These are phyloP conservation scores for Gryllus longicercus DNA, from an alignment of 2,888 invertebrate species.

Conservation along the genomic window DNA sequence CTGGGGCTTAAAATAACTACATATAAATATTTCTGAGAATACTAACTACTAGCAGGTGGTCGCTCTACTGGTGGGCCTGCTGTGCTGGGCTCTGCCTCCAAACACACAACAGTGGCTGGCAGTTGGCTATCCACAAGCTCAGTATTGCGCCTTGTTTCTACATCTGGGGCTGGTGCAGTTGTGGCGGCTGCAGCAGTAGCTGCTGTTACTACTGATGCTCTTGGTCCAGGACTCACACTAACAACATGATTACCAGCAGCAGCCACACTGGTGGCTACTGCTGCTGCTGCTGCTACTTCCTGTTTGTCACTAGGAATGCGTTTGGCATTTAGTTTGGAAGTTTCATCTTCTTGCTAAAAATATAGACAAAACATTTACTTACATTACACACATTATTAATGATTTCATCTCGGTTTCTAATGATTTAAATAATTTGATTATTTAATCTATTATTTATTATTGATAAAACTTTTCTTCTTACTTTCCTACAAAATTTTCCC, in stretches of 20 bases:
- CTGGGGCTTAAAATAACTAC: neutral
- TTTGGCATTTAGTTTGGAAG: slow-evolving; percentile 35
- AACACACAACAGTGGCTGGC: neutral
- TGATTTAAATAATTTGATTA: too few relatives aligned
- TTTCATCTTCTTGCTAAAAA: slow-evolving; percentile 40
- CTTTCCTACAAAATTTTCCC: too few relatives aligned
- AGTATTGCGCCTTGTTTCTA: neutral
- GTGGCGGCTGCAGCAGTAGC: slow-evolving; percentile 33
- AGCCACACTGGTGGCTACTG: neutral
- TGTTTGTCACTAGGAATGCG: slow-evolving; percentile 40
- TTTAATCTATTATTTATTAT: too few relatives aligned
- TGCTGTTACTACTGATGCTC: slow-evolving; percentile 40
- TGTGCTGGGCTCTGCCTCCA: neutral
- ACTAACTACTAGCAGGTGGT: slow-evolving; percentile 22
- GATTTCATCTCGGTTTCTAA: neutral
- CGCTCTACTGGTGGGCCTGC: slow-evolving; percentile 18
- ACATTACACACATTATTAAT: neutral
- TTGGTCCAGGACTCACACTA: slow-evolving; percentile 11
- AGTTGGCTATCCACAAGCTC: neutral
- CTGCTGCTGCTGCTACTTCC: slow-evolving; percentile 30
- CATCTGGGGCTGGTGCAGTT: slow-evolving; percentile 39
- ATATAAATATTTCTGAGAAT: neutral
- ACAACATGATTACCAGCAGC: neutral
- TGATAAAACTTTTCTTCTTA: too few relatives aligned
- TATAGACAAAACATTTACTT: neutral